Conservation (phyloP, 2,113 vertebrate genomes). For the Carlito syrichta region DNA sequence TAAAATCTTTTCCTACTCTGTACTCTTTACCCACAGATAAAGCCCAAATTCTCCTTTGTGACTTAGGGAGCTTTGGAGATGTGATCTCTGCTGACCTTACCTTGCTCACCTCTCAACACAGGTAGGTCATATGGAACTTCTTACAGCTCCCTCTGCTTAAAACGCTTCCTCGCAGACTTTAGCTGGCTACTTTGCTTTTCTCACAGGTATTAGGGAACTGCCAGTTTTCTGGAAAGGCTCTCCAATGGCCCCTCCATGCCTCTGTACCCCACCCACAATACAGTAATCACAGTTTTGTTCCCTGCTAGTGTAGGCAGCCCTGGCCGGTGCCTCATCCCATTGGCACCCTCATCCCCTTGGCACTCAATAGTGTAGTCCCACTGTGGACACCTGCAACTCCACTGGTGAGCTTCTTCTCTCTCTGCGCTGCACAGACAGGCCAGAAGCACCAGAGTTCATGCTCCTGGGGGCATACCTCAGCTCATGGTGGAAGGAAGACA, state of each 20-base stretch:
- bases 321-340: background rate
- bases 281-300: background rate
- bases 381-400: background rate
- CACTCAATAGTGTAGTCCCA: background rate
- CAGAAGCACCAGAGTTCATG: background rate
- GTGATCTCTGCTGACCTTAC: background rate
- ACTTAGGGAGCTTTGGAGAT: background rate
- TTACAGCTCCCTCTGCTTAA: background rate
- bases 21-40: background rate
- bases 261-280: background rate
- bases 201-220: background rate
- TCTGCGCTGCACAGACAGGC: rapidly evolving
- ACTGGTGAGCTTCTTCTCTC: background rate
- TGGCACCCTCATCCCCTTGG: background rate
- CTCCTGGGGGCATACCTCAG: background rate
- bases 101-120: background rate
- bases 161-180: background rate
- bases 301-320: background rate
- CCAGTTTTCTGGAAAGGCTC: background rate
- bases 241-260: background rate
- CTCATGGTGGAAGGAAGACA: background rate
- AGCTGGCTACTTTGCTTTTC: background rate
- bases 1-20: background rate
- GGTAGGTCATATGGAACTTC: background rate
- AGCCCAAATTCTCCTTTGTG: background rate